phyloP scores from a whole-genome alignment of 2,888 invertebrate species.

The Pyrochroa serraticornis region DNA sequence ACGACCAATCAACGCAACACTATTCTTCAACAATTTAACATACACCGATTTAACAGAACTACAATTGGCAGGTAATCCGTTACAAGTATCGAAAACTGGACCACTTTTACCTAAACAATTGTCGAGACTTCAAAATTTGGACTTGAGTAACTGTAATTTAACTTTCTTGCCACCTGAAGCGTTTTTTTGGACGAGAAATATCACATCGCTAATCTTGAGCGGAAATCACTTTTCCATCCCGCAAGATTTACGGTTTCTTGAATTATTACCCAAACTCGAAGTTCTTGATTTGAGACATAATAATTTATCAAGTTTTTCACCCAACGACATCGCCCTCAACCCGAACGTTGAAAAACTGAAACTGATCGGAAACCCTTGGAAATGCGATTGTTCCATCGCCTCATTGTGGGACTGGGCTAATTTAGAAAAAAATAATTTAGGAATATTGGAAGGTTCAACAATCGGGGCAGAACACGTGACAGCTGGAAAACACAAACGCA shows the following conservation, averaged over 20 bases:
- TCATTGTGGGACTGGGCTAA: slow-evolving; percentile 78
- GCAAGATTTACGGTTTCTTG: slow-evolving; percentile 64
- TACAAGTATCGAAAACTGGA: slow-evolving; percentile 65
- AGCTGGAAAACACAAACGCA: slow-evolving; percentile 67
- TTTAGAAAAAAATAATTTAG: slow-evolving; percentile 67
- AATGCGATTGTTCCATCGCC: slow-evolving; percentile 71
- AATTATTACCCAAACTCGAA: slow-evolving; percentile 63
- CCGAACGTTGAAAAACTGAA: slow-evolving; percentile 66
- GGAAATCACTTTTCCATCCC: slow-evolving; percentile 63
- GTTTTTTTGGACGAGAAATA: slow-evolving; percentile 66
- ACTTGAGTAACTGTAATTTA: slow-evolving; percentile 71
- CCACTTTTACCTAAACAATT: slow-evolving; percentile 70
- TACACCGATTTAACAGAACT: slow-evolving; percentile 71
- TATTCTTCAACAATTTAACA: slow-evolving; percentile 69
- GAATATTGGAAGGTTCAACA: slow-evolving; percentile 70
- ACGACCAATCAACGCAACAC: slow-evolving; percentile 67
- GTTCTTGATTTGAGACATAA: slow-evolving; percentile 70
- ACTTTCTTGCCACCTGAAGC: slow-evolving; percentile 65
- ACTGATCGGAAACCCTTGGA: slow-evolving; percentile 71
- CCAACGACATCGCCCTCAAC: slow-evolving; percentile 64
- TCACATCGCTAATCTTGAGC: slow-evolving; percentile 67
- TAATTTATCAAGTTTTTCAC: slow-evolving; percentile 65
- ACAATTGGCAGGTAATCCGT: slow-evolving; percentile 71
- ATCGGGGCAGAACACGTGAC: slow-evolving; percentile 67
- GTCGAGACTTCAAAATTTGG: slow-evolving; percentile 67